Base-by-base conservation (phyloP, 2,113 vertebrate genomes). In the Conger conger region DNA sequence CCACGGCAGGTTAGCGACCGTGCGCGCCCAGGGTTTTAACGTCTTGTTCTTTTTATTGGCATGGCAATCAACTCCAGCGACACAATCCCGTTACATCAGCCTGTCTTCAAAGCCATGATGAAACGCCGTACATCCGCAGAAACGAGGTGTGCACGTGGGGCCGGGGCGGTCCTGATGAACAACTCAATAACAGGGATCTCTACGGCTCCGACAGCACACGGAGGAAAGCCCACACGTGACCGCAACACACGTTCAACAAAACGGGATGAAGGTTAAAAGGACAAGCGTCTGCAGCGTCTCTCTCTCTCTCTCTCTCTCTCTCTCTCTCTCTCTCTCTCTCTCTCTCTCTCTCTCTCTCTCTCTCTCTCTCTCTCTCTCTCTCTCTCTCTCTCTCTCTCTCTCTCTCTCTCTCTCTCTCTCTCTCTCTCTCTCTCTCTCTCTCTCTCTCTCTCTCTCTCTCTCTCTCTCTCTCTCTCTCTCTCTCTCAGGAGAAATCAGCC, bases 201-300 rank as follows among this genome's bases (percentile, higher is more conserved):
- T 6, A 8, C 23, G 57, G 33, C 42, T 30, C 76, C 33, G 6
- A 20, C 42, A 4, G 42, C 40, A 17, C 23, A 27, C 16, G 27
- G 53, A 45, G 50, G 38, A 33, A 9, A 76, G 76, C n/a, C n/a
- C 15, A 16, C 18, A 11, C 17, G 68, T 33, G 38, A 50, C n/a
- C 16, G 40, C 40, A 18, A 57, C 73, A 11, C 2, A 30, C n/a
- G n/a, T 37, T 16, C 16, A 11, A 80, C 35, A 27, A 77, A 86
- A 54, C 57, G 30, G 85, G 81, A 80, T 86, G 85, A 88, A 88
- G 87, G 90, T 88, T 86, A 88, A 81, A 89, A 38, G 84, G 86
- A 88, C 83, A 80, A 81, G 40, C 63, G 76, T 88, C 81, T 73
- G 79, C 45, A 85, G 80, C 85, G 76, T 84, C 53, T 80, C 83